Percentiles rank a stretch among this genome's conserved stretches.
Conservation (phyloP, 2,888 invertebrate species). For the Nemoura dubitans region DNA sequence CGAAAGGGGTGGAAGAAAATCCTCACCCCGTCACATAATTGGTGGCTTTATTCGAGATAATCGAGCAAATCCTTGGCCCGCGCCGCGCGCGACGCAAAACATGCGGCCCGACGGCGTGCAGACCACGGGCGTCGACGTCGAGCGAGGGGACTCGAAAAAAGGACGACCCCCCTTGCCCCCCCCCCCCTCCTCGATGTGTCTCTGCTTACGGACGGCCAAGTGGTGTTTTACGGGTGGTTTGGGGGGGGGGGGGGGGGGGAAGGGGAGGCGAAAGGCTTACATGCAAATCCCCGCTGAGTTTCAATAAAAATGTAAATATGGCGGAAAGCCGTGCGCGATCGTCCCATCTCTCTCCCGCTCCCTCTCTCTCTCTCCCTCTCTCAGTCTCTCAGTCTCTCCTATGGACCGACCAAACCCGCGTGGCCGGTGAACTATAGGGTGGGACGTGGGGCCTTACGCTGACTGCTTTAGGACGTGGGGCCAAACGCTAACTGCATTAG, state of each 20-base stretch:
- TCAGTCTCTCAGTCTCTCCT: neutral
- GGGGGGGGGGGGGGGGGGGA: conserved; percentile 37
- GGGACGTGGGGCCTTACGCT: too few relatives aligned
- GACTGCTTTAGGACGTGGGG: too few relatives aligned
- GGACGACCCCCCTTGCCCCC: neutral
- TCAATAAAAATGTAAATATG: conserved; percentile 64
- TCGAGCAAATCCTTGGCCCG: neutral
- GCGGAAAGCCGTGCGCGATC: conserved; percentile 52
- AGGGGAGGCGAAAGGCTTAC: conserved; percentile 46
- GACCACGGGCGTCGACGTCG: neutral
- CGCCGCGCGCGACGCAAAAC: neutral
- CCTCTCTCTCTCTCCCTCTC: neutral
- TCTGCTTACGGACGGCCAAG: neutral
- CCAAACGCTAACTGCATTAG: too few relatives aligned
- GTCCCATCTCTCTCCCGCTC: neutral
- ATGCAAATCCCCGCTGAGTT: conserved; percentile 54
- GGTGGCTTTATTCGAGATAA: conserved; percentile 12
- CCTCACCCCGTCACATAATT: neutral
- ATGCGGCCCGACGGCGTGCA: neutral
- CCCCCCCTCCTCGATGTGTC: neutral
- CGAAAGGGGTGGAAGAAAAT: conserved; percentile 8
- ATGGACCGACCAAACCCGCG: too few relatives aligned
- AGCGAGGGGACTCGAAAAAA: neutral
- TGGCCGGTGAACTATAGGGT: too few relatives aligned
- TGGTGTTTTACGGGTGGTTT: neutral